Conservation (phyloP, 2,113 vertebrate genomes). For the Proteles cristata region DNA sequence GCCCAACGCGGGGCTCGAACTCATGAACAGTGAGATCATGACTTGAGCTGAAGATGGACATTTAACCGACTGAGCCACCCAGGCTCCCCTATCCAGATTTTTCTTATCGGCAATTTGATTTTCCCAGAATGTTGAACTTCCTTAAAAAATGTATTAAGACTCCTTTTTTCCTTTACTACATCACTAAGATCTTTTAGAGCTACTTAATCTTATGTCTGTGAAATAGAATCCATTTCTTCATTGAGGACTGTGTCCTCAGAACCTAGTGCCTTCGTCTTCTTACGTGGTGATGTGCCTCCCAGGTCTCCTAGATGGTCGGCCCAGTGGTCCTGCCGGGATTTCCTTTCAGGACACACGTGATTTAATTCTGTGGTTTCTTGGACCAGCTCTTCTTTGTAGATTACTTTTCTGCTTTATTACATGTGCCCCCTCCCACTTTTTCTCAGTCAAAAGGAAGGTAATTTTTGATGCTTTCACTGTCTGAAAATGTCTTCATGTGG, state of each 20-base stretch:
- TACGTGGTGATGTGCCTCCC: neutral
- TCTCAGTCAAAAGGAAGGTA: neutral
- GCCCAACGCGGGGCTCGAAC: too few relatives aligned
- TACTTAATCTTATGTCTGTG: neutral
- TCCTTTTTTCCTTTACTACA: neutral
- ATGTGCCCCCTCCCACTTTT: fast-evolving
- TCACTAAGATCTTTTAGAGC: neutral
- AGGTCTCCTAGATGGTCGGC: neutral
- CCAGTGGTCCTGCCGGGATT: neutral
- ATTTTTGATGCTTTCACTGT: neutral
- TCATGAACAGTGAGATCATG: too few relatives aligned
- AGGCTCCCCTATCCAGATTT: neutral
- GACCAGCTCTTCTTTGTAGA: neutral
- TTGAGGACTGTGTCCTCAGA: neutral
- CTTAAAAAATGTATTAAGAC: constrained; percentile 1
- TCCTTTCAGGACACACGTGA: neutral
- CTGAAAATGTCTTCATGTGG: constrained; percentile 33
- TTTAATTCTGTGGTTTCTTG: neutral
- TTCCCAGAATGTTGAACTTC: neutral
- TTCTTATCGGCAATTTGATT: neutral
- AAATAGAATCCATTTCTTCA: neutral
- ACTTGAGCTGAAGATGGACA: too few relatives aligned
- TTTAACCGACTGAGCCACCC: too few relatives aligned
- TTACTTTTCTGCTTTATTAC: neutral
- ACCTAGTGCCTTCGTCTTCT: neutral